These are phyloP conservation scores for Cheilosia pagana DNA, from an alignment of 2,888 invertebrate species.

Conservation along the genomic window DNA sequence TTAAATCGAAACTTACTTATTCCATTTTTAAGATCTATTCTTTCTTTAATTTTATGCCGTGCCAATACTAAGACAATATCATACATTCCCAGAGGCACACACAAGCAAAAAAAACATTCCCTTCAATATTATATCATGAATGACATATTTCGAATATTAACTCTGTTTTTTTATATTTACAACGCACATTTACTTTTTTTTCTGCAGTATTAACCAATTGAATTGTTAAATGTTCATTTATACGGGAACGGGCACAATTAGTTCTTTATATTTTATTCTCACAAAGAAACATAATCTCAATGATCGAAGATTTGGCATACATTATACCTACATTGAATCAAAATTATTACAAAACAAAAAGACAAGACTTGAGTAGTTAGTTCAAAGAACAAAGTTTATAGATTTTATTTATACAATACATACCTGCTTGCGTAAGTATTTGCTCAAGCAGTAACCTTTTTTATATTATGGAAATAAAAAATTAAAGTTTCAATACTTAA, in stretches of 20 bases:
- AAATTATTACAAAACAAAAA: constrained; percentile 21
- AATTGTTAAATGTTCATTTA: constrained; percentile 14
- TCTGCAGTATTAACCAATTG: constrained; percentile 27
- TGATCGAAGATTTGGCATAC: neutral
- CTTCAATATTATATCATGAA: constrained; percentile 24
- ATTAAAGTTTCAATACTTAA: neutral
- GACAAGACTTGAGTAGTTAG: constrained; percentile 58
- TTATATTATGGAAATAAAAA: neutral
- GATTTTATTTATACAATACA: constrained; percentile 39
- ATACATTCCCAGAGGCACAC: constrained; percentile 45
- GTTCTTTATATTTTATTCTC: constrained; percentile 5
- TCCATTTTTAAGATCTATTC: constrained; percentile 1
- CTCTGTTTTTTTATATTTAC: constrained; percentile 15
- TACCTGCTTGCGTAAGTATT: neutral
- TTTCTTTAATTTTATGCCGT: constrained; percentile 1
- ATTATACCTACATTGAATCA: neutral
- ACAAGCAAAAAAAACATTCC: constrained; percentile 55
- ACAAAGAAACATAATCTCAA: neutral
- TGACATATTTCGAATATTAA: constrained; percentile 26
- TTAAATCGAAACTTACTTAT: constrained; percentile 53
- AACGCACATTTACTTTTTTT: constrained; percentile 28
- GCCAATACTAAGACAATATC: constrained; percentile 30
- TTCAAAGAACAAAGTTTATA: constrained; percentile 54
- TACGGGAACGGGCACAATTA: constrained; percentile 42
- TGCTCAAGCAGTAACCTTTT: neutral